Evolutionary conservation across 2,888 invertebrate genomes (phyloP).

Genomic region (Eilema sororculum): DNA sequence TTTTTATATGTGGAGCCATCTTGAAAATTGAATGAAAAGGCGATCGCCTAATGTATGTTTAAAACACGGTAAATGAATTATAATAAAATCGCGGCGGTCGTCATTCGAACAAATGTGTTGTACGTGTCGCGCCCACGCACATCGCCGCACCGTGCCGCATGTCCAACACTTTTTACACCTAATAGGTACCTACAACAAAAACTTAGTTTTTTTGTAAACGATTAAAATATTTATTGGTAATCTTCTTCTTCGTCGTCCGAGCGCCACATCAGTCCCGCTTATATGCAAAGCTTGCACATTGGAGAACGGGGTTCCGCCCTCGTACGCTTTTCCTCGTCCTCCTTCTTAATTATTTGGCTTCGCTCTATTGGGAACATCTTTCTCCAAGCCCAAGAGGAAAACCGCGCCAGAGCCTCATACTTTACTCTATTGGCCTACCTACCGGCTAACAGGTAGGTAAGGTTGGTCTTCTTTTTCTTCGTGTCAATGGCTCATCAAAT

Average conservation of each 20-base stretch:
- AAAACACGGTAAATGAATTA: constrained; percentile 83
- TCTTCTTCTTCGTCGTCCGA: neutral
- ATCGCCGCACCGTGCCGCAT: constrained; percentile 44
- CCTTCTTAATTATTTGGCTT: too few relatives aligned
- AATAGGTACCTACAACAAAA: constrained; percentile 26
- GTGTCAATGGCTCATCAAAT: too few relatives aligned
- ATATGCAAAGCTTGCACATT: neutral
- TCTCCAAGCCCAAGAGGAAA: neutral
- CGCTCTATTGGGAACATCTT: neutral
- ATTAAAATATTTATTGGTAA: constrained; percentile 33
- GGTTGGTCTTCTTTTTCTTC: too few relatives aligned
- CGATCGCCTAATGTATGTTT: constrained; percentile 56
- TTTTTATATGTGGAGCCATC: constrained; percentile 33
- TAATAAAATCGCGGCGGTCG: constrained; percentile 79
- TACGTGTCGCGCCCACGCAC: constrained; percentile 77
- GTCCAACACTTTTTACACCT: constrained; percentile 47
- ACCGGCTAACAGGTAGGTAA: too few relatives aligned
- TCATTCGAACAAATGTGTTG: constrained; percentile 81
- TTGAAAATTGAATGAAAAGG: constrained; percentile 37
- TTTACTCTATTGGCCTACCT: too few relatives aligned
- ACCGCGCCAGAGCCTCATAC: neutral
- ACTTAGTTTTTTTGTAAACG: constrained; percentile 26
- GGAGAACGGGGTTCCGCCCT: neutral
- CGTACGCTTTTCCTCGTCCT: neutral
- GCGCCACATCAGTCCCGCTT: neutral